Evolutionary conservation across 2,797 vertebrate genomes (phyloP).

Genomic region (Macrochelys suwanniensis): DNA sequence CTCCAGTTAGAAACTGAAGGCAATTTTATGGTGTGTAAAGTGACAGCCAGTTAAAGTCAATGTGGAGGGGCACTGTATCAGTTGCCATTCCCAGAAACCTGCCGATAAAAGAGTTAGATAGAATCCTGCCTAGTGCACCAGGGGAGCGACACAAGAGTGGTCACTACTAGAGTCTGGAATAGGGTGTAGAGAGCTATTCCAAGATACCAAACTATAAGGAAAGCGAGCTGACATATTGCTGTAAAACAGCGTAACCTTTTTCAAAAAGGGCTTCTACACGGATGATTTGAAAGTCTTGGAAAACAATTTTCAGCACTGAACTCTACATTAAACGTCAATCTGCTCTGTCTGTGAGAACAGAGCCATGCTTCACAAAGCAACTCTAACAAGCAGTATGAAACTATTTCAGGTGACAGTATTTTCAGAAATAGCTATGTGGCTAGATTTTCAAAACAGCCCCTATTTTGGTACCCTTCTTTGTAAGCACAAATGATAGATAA

Average conservation of each 20-base stretch:
- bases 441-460: neutral
- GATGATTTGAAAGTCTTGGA: constrained; percentile 8
- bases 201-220: neutral
- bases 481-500: neutral
- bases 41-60: neutral
- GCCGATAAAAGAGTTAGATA: neutral
- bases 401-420: neutral
- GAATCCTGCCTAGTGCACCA: neutral
- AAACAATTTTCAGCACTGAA: neutral
- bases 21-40: neutral
- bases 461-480: neutral
- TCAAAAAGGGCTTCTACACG: neutral
- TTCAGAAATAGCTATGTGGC: neutral
- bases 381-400: neutral
- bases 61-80: neutral
- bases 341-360: neutral
- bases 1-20: neutral
- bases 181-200: neutral
- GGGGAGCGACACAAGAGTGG: neutral
- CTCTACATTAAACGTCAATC: neutral
- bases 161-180: neutral
- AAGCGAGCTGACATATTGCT: accelerated
- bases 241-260: neutral
- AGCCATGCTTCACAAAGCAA: neutral
- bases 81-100: neutral